phyloP scores from a whole-genome alignment of 2,113 vertebrate genomes.

The Ia io region DNA sequence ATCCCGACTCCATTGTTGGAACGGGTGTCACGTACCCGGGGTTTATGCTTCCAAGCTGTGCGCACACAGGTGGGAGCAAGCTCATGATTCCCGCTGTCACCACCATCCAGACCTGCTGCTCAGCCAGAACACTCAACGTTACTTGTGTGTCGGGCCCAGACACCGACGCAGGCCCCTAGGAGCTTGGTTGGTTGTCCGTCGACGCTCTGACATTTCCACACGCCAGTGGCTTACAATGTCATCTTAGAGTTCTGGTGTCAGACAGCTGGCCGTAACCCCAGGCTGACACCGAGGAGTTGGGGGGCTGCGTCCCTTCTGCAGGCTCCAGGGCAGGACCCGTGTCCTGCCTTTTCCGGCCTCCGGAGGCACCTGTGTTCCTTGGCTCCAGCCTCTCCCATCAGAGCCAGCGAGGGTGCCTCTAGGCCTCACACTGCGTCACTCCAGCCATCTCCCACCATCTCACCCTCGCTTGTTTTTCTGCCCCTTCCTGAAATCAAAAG shows the following conservation, averaged over 20 bases:
- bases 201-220: too few species aligned
- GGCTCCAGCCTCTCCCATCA: background rate
- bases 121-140: conserved; percentile 41
- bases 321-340: too few species aligned
- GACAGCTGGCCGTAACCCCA: too few species aligned
- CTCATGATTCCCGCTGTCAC: conserved; percentile 45
- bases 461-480: background rate
- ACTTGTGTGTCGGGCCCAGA: background rate
- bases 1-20: conserved; percentile 10
- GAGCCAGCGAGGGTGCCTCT: background rate
- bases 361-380: too few species aligned
- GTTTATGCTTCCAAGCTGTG: conserved; percentile 36
- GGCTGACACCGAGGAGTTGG: background rate
- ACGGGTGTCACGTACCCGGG: conserved; percentile 34
- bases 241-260: background rate
- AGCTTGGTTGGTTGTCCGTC: background rate
- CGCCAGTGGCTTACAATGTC: background rate
- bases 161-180: background rate
- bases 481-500: background rate
- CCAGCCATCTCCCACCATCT: background rate
- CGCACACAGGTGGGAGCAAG: conserved; percentile 41
- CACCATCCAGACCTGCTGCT: background rate
- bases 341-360: background rate
- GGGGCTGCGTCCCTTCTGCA: background rate
- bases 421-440: background rate